These are phyloP conservation scores for Datnioides undecimradiatus DNA, from an alignment of 2,113 vertebrate species.

Conservation along the genomic window DNA sequence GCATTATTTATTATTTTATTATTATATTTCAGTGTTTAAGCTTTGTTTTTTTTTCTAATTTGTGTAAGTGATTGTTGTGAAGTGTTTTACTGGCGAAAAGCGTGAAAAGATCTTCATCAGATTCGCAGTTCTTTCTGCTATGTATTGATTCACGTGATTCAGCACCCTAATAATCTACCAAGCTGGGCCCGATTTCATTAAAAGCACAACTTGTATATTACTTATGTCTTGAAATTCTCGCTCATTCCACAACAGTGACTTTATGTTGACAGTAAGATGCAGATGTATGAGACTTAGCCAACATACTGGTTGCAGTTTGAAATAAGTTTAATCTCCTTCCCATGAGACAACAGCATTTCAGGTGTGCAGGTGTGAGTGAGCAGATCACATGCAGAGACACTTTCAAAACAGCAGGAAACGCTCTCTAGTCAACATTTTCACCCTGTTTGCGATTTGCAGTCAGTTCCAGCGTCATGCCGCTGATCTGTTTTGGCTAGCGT, in stretches of 20 bases:
- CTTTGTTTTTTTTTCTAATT: no score
- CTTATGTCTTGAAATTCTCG: not conserved
- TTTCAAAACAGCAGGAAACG: not conserved
- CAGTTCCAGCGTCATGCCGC: conserved; percentile 83
- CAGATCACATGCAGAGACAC: conserved; percentile 23
- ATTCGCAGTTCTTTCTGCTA: not conserved
- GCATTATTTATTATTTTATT: not conserved
- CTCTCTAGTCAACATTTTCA: conserved; percentile 3
- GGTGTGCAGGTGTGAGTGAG: no score
- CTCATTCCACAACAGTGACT: not conserved
- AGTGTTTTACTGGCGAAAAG: not conserved
- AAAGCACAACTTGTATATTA: not conserved
- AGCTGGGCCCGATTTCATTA: not conserved
- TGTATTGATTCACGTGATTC: not conserved
- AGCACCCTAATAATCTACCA: not conserved
- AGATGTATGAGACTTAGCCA: not conserved
- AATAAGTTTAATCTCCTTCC: not conserved
- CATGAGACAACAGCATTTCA: not conserved
- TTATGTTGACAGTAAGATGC: not conserved
- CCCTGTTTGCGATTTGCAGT: conserved; percentile 10
- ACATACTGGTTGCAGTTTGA: not conserved
- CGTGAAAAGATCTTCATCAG: not conserved
- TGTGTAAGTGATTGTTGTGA: not conserved
- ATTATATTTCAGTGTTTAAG: not conserved
- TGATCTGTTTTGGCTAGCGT: conserved; percentile 39